These are phyloP conservation scores for Glyphotaelius pellucidus DNA, from an alignment of 2,888 invertebrate genomes.

Conservation along the genomic window DNA sequence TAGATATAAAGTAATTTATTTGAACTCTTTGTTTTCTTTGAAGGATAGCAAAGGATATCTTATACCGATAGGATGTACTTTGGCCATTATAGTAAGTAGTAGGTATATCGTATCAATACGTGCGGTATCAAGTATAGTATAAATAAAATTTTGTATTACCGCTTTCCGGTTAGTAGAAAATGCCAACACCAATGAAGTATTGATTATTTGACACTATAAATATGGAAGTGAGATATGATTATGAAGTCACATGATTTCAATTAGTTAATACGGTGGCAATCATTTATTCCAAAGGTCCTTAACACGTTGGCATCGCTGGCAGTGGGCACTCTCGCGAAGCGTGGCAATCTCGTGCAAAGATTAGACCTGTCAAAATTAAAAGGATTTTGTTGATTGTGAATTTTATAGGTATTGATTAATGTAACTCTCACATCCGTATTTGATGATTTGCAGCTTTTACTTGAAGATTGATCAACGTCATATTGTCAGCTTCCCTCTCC, in stretches of 20 bases:
- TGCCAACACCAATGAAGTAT: background rate
- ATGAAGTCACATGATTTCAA: background rate
- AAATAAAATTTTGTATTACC: background rate
- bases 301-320: background rate
- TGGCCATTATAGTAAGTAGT: no score
- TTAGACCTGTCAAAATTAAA: background rate
- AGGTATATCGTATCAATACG: no score
- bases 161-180: background rate
- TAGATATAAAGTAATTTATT: no score
- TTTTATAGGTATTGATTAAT: background rate
- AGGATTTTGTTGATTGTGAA: background rate
- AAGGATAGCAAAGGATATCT: no score
- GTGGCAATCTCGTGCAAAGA: background rate
- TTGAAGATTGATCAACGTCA: background rate
- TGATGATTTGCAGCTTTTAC: background rate
- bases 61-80: no score
- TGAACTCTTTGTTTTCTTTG: no score
- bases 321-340: background rate
- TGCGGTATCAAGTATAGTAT: background rate
- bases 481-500: background rate
- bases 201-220: background rate
- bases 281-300: conserved; percentile 21
- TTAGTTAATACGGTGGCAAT: background rate
- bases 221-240: background rate
- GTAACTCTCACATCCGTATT: background rate